A percentile compares a stretch with the other conserved stretches of the same genome.
Conservation (phyloP, 2,113 vertebrate genomes). For the Dasypus novemcinctus region DNA sequence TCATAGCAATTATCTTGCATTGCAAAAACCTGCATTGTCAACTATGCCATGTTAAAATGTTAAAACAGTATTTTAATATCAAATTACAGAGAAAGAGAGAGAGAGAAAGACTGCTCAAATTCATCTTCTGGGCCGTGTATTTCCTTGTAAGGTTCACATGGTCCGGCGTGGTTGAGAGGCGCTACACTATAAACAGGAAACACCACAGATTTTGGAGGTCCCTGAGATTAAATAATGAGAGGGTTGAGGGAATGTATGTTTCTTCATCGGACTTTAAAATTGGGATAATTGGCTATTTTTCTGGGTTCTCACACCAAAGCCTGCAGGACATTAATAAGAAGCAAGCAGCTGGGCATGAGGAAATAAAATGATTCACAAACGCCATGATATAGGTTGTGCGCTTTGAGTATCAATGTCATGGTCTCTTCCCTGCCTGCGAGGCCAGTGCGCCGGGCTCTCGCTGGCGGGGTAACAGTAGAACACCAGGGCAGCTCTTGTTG, state of each 20-base stretch:
- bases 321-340: background rate
- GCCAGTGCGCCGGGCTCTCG: background rate
- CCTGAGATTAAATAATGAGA: slow-evolving; percentile 36
- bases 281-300: slow-evolving; percentile 38
- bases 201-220: background rate
- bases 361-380: slow-evolving; percentile 28
- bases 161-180: slow-evolving; percentile 5
- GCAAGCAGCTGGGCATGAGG: background rate
- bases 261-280: slow-evolving; percentile 28
- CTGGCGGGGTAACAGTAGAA: background rate
- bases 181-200: slow-evolving; percentile 14
- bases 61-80: slow-evolving; percentile 76
- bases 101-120: slow-evolving; percentile 25
- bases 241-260: background rate
- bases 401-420: background rate
- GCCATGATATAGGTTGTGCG: background rate
- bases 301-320: background rate
- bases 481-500: background rate
- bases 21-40: slow-evolving; percentile 69
- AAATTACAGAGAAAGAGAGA: slow-evolving; percentile 56
- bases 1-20: slow-evolving; percentile 80
- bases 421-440: background rate
- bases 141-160: slow-evolving; percentile 44
- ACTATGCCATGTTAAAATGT: slow-evolving; percentile 68
- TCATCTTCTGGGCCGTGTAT: slow-evolving; percentile 49